Evolutionary conservation across 2,888 invertebrate genomes (phyloP).

Genomic region (Atethmia centrago): DNA sequence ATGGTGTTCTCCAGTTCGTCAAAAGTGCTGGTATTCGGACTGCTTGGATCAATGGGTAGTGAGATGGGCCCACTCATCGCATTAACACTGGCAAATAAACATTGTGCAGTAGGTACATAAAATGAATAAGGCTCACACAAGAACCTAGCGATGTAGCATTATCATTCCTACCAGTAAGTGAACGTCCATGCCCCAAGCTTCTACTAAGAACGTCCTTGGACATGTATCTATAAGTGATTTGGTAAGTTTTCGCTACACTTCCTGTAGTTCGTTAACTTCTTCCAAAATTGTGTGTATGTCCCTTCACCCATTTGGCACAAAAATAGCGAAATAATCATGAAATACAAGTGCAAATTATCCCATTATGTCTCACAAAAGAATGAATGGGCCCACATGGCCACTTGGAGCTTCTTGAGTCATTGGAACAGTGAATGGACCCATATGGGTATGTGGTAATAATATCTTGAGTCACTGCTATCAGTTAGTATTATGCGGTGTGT

Average conservation of each 20-base stretch:
- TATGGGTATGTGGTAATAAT: background rate
- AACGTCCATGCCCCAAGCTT: background rate
- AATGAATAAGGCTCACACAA: background rate
- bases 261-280: background rate
- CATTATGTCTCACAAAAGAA: slow-evolving; percentile 17
- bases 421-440: slow-evolving; percentile 20
- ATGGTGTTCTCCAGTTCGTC: background rate
- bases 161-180: background rate
- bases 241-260: background rate
- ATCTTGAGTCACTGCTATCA: slow-evolving; percentile 43
- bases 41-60: too few relatives aligned
- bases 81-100: background rate
- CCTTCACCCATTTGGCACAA: background rate
- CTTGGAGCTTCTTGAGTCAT: slow-evolving; percentile 41
- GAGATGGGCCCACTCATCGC: background rate
- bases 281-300: background rate
- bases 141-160: background rate
- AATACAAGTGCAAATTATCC: background rate
- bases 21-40: too few relatives aligned
- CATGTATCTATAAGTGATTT: background rate
- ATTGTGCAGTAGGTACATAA: background rate
- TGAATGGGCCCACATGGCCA: slow-evolving; percentile 7
- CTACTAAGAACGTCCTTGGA: background rate
- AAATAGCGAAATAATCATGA: background rate
- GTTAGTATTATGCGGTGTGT: slow-evolving; percentile 16